Percentiles rank a stretch among this genome's conserved stretches.
phyloP scores from a whole-genome alignment of 2,797 vertebrate genomes.

The Labeo calbasu region DNA sequence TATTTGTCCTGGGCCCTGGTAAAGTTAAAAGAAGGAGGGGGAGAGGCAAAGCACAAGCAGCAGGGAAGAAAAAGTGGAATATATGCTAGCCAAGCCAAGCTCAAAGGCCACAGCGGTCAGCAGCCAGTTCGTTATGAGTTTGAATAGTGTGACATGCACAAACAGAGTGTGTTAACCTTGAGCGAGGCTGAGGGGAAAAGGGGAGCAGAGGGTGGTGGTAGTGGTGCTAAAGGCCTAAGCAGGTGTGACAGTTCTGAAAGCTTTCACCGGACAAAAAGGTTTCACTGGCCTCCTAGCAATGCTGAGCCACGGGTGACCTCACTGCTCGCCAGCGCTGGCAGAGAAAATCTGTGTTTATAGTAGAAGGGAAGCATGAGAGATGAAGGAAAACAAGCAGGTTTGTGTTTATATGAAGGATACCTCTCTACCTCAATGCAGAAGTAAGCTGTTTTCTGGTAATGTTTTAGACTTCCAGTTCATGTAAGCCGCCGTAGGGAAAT shows the following conservation, averaged over 20 bases:
- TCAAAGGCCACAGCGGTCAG: conserved; percentile 13
- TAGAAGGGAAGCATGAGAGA: background rate
- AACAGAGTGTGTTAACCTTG: conserved; percentile 48
- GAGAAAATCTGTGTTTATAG: conserved; percentile 53
- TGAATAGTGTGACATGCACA: conserved; percentile 38
- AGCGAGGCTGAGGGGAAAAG: conserved; percentile 58
- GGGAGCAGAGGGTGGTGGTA: conserved; percentile 16
- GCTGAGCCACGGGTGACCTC: conserved; percentile 74
- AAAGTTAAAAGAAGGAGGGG: conserved; percentile 30
- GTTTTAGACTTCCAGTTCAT: too few relatives aligned
- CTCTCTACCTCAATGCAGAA: too few relatives aligned
- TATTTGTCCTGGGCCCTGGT: background rate
- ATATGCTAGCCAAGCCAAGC: background rate
- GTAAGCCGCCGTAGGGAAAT: too few relatives aligned
- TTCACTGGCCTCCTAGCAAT: conserved; percentile 69
- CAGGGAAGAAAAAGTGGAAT: conserved; percentile 29
- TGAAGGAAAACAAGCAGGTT: background rate
- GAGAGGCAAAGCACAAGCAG: conserved; percentile 44
- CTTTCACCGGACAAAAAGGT: conserved; percentile 72
- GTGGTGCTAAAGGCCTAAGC: conserved; percentile 71
- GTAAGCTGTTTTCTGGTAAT: too few relatives aligned
- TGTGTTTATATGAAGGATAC: background rate
- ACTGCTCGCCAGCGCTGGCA: conserved; percentile 48
- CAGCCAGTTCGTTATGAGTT: conserved; percentile 12
- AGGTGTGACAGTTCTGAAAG: conserved; percentile 79